Percentiles rank a stretch among this genome's conserved stretches.
Conservation (phyloP, 2,797 vertebrate species). For the Mormyrops attenuatus region DNA sequence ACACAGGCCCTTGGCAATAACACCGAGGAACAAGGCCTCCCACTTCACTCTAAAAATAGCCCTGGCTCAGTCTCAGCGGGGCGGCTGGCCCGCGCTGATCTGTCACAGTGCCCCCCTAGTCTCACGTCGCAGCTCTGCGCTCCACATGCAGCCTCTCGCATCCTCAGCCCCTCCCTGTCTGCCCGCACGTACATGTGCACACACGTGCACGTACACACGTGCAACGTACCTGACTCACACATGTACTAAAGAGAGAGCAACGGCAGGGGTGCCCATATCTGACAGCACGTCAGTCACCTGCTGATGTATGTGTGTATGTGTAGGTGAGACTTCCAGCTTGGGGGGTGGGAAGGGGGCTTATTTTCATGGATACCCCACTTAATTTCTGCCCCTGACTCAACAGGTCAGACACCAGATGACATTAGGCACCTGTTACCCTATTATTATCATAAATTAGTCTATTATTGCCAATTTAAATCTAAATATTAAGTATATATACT, state of each 20-base stretch:
- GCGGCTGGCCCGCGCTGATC: neutral
- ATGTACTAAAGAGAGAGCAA: neutral
- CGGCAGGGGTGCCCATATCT: neutral
- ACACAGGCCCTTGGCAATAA: conserved; percentile 17
- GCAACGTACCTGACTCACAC: neutral
- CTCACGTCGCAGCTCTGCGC: neutral
- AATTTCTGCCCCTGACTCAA: neutral
- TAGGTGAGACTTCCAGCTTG: neutral
- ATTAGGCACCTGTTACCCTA: neutral
- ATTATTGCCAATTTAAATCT: neutral
- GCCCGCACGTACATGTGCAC: neutral
- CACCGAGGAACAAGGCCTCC: neutral
- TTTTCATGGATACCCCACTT: neutral
- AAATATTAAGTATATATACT: neutral
- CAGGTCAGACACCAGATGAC: neutral
- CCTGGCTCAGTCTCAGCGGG: neutral
- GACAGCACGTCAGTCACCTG: neutral
- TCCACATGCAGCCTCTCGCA: neutral
- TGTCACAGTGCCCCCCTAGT: neutral
- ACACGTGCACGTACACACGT: neutral
- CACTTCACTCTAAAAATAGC: conserved; percentile 18
- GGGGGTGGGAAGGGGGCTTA: neutral
- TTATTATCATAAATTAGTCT: neutral
- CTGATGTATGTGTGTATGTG: neutral
- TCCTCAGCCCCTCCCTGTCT: neutral